Conservation (phyloP, 2,113 vertebrate genomes). For the Himantopus leucocephalus region DNA sequence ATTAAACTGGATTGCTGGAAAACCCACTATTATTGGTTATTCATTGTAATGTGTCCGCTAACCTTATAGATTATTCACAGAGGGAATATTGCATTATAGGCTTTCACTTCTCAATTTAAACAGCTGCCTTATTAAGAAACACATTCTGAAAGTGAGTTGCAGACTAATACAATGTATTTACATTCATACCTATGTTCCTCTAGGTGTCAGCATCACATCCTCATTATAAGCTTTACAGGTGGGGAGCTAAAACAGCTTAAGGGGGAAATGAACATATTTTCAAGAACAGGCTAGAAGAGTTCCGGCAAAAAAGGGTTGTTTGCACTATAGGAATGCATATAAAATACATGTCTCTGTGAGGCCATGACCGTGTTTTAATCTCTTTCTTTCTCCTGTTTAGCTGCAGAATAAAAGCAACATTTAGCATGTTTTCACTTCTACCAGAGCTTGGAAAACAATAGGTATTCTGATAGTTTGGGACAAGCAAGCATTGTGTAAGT, state of each 20-base stretch:
- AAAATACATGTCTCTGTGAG: background rate
- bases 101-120: background rate
- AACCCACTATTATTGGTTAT: background rate
- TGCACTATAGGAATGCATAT: background rate
- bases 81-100: background rate
- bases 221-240: background rate
- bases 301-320: background rate
- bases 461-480: background rate
- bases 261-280: background rate
- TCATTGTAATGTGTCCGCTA: background rate
- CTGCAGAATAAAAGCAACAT: background rate
- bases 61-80: background rate
- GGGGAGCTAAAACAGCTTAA: background rate
- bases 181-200: background rate
- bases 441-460: background rate
- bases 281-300: background rate
- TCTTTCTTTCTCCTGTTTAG: background rate
- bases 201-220: background rate
- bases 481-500: background rate
- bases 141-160: background rate
- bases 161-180: background rate
- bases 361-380: background rate
- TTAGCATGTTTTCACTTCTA: background rate
- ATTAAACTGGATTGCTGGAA: constrained; percentile 49
- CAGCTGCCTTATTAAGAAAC: background rate